Base-by-base conservation (phyloP, 2,888 invertebrate species). In the Drosophila silvestris region DNA sequence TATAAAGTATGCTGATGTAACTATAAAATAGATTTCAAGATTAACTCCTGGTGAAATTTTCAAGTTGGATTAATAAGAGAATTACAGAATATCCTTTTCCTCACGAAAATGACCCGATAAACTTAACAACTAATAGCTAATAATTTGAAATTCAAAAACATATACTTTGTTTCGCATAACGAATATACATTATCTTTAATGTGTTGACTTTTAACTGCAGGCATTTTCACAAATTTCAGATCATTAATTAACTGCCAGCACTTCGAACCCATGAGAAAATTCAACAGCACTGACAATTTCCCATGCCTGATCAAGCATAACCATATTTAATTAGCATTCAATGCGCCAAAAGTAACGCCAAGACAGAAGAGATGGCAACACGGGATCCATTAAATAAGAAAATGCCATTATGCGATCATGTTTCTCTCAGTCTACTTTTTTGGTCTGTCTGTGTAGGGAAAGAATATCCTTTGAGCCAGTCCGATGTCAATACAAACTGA, bases 261-360 rank as follows among this genome's bases (percentile, higher is more conserved):
- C 10, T n/a, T 12, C 10, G n/a, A 33, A n/a, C 26, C 10, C 28
- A 22, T 37, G 28, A 47, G 28, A 41, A 51, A 70, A 70, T 69
- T 28, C 58, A 56, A 53, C n/a, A 32, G 51, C 12, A 51, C 26
- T 61, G 66, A 70, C 61, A 77, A 75, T 74, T 85, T 85, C 85
- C 79, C 85, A 89, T 73, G 90, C 88, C 70, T 87, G 85, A 69
- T 54, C 67, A 77, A 53, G 85, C 88, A 87, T 85, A 88, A 77
- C 64, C 57, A 56, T 64, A 62, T 35, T 71, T 41, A 56, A 74
- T 72, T 59, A 47, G 41, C 50, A 69, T 56, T 53, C 60, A 70
- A 67, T 63, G 86, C 61, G 82, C 71, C 82, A 77, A 74, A 72
- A 44, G 57, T 65, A 58, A 74, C 76, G 52, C 71, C 70, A 60